Percentiles rank a stretch among this genome's conserved stretches.
Conservation (phyloP, 2,113 vertebrate genomes). For the Ptychochromis oligacanthus region DNA sequence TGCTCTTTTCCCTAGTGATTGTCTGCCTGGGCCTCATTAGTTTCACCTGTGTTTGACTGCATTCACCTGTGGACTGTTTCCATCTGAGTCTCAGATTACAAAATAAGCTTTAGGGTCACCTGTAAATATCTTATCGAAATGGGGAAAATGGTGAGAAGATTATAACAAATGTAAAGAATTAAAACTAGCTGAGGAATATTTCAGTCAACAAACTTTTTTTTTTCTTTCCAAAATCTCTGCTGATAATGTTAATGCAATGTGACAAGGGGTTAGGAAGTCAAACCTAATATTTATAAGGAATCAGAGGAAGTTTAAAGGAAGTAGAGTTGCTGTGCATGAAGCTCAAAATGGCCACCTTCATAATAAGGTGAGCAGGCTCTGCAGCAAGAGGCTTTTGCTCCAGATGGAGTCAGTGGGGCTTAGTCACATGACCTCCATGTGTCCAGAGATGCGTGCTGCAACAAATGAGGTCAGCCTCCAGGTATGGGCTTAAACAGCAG, state of each 20-base stretch:
- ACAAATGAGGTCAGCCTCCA: constrained; percentile 76
- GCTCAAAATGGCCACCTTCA: constrained; percentile 16
- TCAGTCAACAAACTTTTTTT: not conserved
- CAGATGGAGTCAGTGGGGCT: constrained; percentile 39
- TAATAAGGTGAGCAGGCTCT: constrained; percentile 33
- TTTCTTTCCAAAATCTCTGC: not conserved
- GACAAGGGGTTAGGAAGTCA: not conserved
- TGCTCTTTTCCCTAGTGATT: not conserved
- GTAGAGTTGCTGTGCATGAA: not conserved
- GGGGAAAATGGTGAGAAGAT: not conserved
- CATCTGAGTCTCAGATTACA: not conserved
- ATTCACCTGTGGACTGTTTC: not conserved
- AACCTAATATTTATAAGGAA: not conserved
- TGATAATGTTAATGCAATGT: not conserved
- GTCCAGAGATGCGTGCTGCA: constrained; percentile 58
- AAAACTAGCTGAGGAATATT: not conserved
- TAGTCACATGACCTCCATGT: constrained; percentile 66
- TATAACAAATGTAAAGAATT: not conserved
- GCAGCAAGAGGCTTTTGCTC: constrained; percentile 37
- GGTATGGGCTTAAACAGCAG: constrained; percentile 67
- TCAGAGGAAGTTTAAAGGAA: constrained; percentile 15
- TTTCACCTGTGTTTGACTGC: not conserved
- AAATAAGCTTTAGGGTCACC: not conserved
- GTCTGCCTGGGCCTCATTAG: not conserved
- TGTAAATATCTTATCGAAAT: not conserved